Evolutionary conservation across 30 jellyfish, hydroid and myxozoan species (phyloP).

Genomic region (Cassiopea xamachana): DNA sequence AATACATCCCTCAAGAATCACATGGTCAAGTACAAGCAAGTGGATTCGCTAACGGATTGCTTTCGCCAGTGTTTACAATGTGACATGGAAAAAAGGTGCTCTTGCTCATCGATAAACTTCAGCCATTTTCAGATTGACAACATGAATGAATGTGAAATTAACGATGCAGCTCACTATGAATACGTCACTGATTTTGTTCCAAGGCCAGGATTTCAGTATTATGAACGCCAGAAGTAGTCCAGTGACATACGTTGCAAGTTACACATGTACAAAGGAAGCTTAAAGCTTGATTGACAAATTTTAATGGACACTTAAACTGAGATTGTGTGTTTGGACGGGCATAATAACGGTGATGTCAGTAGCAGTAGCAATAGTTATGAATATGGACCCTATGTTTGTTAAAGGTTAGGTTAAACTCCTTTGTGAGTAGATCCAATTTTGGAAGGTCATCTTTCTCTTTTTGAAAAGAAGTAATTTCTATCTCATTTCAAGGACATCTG

Average conservation of each 20-base stretch:
- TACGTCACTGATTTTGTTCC: not conserved
- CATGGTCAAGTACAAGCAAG: not conserved
- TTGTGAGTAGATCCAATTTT: too few species aligned
- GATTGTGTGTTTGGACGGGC: too few species aligned
- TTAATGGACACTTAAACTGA: too few species aligned
- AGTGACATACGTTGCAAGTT: not conserved
- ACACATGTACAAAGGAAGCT: too few species aligned
- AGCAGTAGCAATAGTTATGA: too few species aligned
- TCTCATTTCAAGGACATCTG: too few species aligned
- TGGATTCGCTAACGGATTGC: not conserved
- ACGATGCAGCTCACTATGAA: not conserved
- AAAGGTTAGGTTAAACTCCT: too few species aligned
- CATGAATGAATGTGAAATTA: not conserved
- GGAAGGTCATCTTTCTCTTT: too few species aligned
- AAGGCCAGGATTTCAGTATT: not conserved
- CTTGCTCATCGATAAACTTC: not conserved
- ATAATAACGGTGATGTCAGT: too few species aligned
- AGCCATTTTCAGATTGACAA: not conserved
- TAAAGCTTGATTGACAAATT: too few species aligned
- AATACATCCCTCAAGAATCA: not conserved
- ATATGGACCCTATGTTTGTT: too few species aligned
- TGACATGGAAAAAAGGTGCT: not conserved
- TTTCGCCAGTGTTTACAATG: constrained; percentile 1
- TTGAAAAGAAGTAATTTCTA: too few species aligned
- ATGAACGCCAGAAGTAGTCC: not conserved